phyloP scores from a whole-genome alignment of 2,113 vertebrate species.

The Pelecanus crispus region DNA sequence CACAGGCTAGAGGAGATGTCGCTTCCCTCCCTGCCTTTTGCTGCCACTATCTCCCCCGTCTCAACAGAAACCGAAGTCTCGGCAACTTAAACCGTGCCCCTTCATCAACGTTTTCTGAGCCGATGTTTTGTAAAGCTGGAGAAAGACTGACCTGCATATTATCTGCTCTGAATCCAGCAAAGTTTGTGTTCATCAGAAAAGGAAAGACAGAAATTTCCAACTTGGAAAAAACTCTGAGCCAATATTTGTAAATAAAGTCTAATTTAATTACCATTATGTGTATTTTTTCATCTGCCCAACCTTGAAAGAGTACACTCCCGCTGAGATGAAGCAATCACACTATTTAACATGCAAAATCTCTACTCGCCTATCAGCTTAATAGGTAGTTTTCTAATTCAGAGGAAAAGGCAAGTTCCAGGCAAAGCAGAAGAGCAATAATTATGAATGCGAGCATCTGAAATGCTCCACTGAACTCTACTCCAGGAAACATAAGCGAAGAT shows the following conservation, averaged over 20 bases:
- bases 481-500: neutral
- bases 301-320: neutral
- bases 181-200: neutral
- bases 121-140: neutral
- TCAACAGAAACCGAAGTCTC: neutral
- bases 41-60: neutral
- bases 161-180: neutral
- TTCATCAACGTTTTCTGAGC: neutral
- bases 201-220: neutral
- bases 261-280: neutral
- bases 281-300: neutral
- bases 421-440: neutral
- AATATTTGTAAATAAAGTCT: constrained; percentile 7
- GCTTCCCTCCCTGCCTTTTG: neutral
- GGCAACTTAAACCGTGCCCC: neutral
- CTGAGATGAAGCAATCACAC: neutral
- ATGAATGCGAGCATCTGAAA: neutral
- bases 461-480: neutral
- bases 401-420: neutral
- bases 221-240: neutral
- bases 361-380: neutral
- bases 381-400: neutral
- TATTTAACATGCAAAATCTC: neutral
- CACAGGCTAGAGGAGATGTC: neutral
- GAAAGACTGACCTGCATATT: neutral